Percentiles rank a stretch among this genome's conserved stretches.
Conservation (phyloP, 2,797 vertebrate genomes). For the Momotus momota region DNA sequence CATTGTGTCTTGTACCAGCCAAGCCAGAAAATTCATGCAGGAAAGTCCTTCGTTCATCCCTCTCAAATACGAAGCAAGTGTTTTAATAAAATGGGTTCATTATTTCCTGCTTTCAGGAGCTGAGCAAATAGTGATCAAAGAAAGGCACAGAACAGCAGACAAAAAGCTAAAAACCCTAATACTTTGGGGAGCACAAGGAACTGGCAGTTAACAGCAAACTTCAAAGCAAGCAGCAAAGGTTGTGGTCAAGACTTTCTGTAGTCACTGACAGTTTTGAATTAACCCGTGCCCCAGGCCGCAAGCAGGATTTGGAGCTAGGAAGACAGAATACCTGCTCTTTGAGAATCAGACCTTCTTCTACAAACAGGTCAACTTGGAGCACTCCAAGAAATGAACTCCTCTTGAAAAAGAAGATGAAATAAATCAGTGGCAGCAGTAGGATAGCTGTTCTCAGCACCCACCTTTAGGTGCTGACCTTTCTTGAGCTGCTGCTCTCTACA, state of each 20-base stretch:
- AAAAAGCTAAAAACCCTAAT: neutral
- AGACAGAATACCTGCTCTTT: neutral
- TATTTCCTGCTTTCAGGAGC: slow-evolving; percentile 23
- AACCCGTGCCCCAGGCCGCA: neutral
- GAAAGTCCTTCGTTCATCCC: slow-evolving; percentile 27
- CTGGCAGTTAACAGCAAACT: neutral
- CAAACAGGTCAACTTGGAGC: neutral
- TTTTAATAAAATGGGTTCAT: slow-evolving; percentile 32
- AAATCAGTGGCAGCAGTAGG: neutral
- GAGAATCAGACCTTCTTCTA: neutral
- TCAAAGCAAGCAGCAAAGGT: neutral
- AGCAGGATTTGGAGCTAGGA: neutral
- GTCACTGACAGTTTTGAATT: neutral
- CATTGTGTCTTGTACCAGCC: neutral
- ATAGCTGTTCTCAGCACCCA: neutral
- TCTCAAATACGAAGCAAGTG: neutral
- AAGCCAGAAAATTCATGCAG: neutral
- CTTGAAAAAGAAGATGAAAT: neutral
- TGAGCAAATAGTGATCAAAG: slow-evolving; percentile 21
- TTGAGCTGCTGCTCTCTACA: neutral
- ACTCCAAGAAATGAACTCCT: neutral
- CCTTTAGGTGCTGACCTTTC: neutral
- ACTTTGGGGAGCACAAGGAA: neutral
- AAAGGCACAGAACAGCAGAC: neutral
- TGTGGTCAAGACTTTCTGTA: neutral